These are phyloP conservation scores for Dicrurus megarhynchus DNA, from an alignment of 2,113 vertebrate species.

Conservation along the genomic window DNA sequence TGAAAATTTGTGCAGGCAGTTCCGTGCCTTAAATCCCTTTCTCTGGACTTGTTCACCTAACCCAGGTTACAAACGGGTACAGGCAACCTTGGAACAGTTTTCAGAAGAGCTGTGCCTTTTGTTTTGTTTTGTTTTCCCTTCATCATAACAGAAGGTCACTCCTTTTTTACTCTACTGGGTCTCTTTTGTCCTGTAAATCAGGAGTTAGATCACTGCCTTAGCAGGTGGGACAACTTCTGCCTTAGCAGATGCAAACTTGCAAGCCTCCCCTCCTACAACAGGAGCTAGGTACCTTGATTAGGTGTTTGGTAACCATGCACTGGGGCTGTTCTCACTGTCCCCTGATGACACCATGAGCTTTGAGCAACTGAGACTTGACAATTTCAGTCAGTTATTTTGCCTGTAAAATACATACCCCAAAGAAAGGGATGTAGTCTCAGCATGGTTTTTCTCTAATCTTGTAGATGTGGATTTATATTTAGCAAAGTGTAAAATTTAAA, in stretches of 20 bases:
- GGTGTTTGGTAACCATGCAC: neutral
- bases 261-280: neutral
- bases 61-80: neutral
- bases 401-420: neutral
- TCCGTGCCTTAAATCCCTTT: neutral
- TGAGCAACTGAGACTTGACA: fast-evolving
- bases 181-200: neutral
- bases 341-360: neutral
- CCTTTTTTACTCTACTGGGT: neutral
- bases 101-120: neutral
- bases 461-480: neutral
- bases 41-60: neutral
- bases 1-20: neutral
- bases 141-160: neutral
- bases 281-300: neutral
- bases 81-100: neutral
- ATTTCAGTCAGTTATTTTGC: neutral
- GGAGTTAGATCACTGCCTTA: neutral
- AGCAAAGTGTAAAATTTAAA: neutral
- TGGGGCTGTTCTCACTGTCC: neutral
- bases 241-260: neutral
- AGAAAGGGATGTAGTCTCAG: neutral
- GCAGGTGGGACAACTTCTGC: neutral
- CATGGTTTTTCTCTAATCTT: neutral
- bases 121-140: neutral